Evolutionary conservation across 2,113 vertebrate genomes (phyloP), one percentile per base, ranked within the genome.

Genomic region (Hippocampus guttulatus): DNA sequence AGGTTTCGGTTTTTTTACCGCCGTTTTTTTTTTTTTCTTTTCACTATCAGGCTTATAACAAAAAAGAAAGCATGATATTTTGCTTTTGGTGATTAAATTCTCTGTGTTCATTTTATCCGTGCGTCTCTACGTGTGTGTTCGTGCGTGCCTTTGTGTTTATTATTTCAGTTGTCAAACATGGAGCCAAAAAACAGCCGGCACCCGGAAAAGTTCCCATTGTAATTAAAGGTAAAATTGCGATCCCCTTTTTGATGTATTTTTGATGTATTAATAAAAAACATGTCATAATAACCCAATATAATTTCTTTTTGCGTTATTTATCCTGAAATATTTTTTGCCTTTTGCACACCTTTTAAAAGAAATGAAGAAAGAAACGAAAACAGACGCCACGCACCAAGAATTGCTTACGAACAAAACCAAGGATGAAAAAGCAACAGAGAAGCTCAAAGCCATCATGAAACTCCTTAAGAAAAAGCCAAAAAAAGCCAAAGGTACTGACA

Each of bases 101-200:
- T 58, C 54, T 1, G 18, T 30, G 5, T 69, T 33, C 23, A 41
- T 55, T 11, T 73, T 57, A 61, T 18, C 25, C 15, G 5, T 30
- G 15, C 40, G 47, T 20, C n/a, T 67, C 64, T 79, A 69, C 75
- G 7, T 73, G 20, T 41, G 68, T 73, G 12, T n/a, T 5, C 30
- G 5, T 33, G 33, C 33, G 33, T 38, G 33, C 33, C 33, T 38
- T 38, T 38, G 33, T 57, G n/a, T 57, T 57, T 25, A 11, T 11
- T 71, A n/a, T n/a, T 82, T 60, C 68, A 89, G 87, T 89, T 88
- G 77, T 86, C 57, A 82, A 85, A 79, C 78, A 84, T 2, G 69
- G 68, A 73, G 86, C 75, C n/a, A 69, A 90, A 77, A 83, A 77
- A 81, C 70, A 78, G 52, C 73, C 76, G 49, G 76, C 69, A 60